phyloP scores from a whole-genome alignment of 2,888 invertebrate genomes.

The Andrena flavipes region DNA sequence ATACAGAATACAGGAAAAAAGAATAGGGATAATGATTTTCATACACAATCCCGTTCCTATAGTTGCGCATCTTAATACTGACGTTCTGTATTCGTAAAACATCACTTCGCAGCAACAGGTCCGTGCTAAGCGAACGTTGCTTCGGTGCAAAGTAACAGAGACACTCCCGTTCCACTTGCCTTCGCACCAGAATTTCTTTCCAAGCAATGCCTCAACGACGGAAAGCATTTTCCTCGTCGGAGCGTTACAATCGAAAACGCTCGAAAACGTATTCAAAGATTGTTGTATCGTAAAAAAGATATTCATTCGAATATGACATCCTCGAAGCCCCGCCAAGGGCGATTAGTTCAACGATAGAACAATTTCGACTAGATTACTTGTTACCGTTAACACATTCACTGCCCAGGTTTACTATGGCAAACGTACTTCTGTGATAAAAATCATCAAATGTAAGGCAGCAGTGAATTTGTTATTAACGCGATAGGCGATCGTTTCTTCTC shows the following conservation, averaged over 20 bases:
- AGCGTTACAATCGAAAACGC: constrained; percentile 10
- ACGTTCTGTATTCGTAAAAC: constrained; percentile 34
- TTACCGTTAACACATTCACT: constrained; percentile 51
- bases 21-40: constrained; percentile 17
- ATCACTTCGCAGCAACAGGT: constrained; percentile 25
- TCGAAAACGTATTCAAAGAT: constrained; percentile 22
- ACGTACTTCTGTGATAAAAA: constrained; percentile 27
- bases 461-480: constrained; percentile 54
- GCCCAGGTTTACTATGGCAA: constrained; percentile 29
- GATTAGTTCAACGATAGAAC: constrained; percentile 41
- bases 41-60: constrained; percentile 16
- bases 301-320: constrained; percentile 34
- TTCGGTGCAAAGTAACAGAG: constrained; percentile 11
- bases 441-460: constrained; percentile 48
- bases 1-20: constrained; percentile 19
- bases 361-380: constrained; percentile 62
- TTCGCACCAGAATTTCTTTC: constrained; percentile 19
- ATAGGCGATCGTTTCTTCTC: constrained; percentile 28
- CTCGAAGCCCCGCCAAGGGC: constrained; percentile 18
- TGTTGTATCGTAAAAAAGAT: constrained; percentile 51
- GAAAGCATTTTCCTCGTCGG: constrained; percentile 13
- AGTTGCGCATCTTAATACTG: constrained; percentile 49
- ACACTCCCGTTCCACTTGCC: neutral
- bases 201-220: constrained; percentile 14
- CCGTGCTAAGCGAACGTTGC: constrained; percentile 5